Evolutionary conservation across 2,888 invertebrate species (phyloP).

Genomic region (Bembecia ichneumoniformis): DNA sequence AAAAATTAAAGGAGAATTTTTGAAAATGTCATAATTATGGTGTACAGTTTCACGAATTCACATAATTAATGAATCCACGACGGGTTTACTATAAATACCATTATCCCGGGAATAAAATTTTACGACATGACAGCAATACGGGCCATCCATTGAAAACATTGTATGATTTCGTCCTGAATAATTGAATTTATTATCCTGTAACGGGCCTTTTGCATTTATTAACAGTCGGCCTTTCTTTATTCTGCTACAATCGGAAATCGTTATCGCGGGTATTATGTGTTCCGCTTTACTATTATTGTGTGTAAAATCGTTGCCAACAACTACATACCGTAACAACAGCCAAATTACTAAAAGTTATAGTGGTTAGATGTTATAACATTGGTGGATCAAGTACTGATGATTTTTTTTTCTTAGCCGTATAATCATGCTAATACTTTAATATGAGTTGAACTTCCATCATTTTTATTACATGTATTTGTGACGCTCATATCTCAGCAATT

Average conservation of each 20-base stretch:
- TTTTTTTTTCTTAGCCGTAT: no score
- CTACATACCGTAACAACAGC: neutral
- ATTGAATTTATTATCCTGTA: conserved; percentile 21
- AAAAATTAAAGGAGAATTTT: no score
- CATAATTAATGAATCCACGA: no score
- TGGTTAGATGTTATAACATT: neutral
- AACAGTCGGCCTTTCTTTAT: conserved; percentile 2
- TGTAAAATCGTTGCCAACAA: neutral
- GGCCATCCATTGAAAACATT: conserved; percentile 7
- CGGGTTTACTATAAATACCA: no score
- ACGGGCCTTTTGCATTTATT: conserved; percentile 11
- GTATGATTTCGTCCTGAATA: conserved; percentile 12
- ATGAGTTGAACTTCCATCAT: no score
- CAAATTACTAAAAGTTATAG: neutral
- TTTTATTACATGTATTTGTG: no score
- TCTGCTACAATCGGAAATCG: conserved; percentile 4
- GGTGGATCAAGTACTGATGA: no score
- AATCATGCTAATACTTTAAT: no score
- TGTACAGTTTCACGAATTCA: no score
- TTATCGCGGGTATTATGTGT: conserved; percentile 1
- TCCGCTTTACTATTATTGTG: neutral
- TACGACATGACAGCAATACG: conserved; percentile 18
- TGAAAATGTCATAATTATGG: no score
- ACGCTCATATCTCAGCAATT: no score
- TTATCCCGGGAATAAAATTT: conserved; percentile 22